These are phyloP conservation scores for Zingel zingel DNA, from an alignment of 2,113 vertebrate species.

Conservation along the genomic window DNA sequence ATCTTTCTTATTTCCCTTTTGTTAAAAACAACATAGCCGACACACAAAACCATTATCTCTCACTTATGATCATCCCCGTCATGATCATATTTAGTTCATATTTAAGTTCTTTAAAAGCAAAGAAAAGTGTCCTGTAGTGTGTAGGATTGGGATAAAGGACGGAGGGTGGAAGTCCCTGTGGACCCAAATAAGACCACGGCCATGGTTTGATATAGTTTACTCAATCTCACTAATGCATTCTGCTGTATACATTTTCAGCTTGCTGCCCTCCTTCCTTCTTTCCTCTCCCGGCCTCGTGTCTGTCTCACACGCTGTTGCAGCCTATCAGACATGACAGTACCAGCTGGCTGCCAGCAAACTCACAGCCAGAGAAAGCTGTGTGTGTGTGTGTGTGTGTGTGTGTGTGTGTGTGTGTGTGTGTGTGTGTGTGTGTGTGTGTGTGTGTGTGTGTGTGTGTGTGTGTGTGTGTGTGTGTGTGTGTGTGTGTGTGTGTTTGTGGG, in stretches of 20 bases:
- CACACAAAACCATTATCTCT: slow-evolving; percentile 9
- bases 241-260: slow-evolving; percentile 76
- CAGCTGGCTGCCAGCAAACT: slow-evolving; percentile 84
- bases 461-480: slow-evolving; percentile 16
- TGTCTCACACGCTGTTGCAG: slow-evolving; percentile 81
- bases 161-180: slow-evolving; percentile 16
- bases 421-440: slow-evolving; percentile 22
- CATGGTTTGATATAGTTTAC: slow-evolving; percentile 72
- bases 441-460: slow-evolving; percentile 33
- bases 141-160: slow-evolving; percentile 11
- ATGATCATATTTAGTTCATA: slow-evolving; percentile 1
- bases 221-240: slow-evolving; percentile 74
- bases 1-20: neutral
- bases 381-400: slow-evolving; percentile 28
- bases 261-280: slow-evolving; percentile 60
- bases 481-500: slow-evolving; percentile 18
- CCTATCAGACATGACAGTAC: slow-evolving; percentile 87
- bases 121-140: slow-evolving; percentile 18
- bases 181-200: slow-evolving; percentile 58
- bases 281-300: slow-evolving; percentile 68
- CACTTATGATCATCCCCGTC: neutral
- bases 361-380: slow-evolving; percentile 67
- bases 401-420: slow-evolving; percentile 18
- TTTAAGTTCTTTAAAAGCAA: neutral
- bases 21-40: slow-evolving; percentile 31